Evolutionary conservation across 37 sponge, comb jelly and placozoan species (phyloP).

Genomic region (Mnemiopsis leidyi): DNA sequence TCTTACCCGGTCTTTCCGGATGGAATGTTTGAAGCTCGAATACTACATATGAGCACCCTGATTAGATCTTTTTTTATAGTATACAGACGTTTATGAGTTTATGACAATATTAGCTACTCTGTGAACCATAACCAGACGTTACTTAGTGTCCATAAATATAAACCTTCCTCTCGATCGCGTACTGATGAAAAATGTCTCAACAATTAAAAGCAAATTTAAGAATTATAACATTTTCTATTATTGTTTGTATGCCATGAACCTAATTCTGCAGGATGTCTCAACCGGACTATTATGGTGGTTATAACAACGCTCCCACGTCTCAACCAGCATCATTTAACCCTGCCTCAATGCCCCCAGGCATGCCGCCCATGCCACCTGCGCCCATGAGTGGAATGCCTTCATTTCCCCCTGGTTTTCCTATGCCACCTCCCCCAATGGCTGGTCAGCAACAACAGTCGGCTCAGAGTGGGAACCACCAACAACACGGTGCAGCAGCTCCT

Average conservation of each 20-base stretch:
- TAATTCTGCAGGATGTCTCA: constrained; percentile 30
- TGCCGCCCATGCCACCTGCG: not conserved
- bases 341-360: constrained; percentile 28
- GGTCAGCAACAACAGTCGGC: not conserved
- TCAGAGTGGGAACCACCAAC: not conserved
- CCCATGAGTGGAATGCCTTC: not conserved
- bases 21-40: no score
- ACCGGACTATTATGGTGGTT: constrained; percentile 53
- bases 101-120: no score
- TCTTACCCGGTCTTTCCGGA: no score
- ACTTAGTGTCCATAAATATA: no score
- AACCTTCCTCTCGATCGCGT: not conserved
- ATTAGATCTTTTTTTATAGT: no score
- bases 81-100: no score
- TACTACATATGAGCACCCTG: no score
- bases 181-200: no score
- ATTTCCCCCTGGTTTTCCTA: constrained; percentile 46
- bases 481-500: not conserved
- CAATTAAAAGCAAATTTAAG: no score
- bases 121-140: no score
- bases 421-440: constrained; percentile 7
- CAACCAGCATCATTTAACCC: not conserved
- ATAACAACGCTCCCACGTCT: not conserved
- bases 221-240: no score
- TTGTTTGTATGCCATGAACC: no score